Percentiles rank a stretch among this genome's conserved stretches.
These are phyloP conservation scores for Vespertilio murinus DNA, from an alignment of 2,797 vertebrate genomes.

Conservation along the genomic window DNA sequence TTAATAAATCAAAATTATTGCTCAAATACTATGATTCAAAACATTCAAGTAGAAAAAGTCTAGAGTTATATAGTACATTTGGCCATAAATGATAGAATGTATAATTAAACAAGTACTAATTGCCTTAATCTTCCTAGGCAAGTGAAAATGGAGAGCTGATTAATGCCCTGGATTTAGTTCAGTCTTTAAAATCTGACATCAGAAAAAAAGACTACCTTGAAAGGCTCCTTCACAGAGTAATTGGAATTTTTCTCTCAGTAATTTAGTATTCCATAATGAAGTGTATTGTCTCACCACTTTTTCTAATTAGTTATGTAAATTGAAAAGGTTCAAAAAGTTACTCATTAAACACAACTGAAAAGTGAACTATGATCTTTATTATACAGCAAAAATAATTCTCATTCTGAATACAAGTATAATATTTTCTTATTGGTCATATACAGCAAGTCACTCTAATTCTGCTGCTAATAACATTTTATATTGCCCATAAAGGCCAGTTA, in stretches of 20 bases:
- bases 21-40: slow-evolving; percentile 75
- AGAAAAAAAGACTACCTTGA: slow-evolving; percentile 78
- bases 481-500: slow-evolving; percentile 78
- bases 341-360: slow-evolving; percentile 61
- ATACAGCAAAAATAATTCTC: slow-evolving; percentile 74
- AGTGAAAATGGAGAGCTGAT: slow-evolving; percentile 83
- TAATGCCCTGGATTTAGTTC: slow-evolving; percentile 82
- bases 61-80: slow-evolving; percentile 71
- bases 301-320: slow-evolving; percentile 64
- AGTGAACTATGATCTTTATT: slow-evolving; percentile 76
- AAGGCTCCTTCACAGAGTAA: slow-evolving; percentile 81
- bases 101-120: slow-evolving; percentile 83
- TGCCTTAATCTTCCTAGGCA: slow-evolving; percentile 82
- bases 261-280: slow-evolving; percentile 72
- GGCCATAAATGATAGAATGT: slow-evolving; percentile 77
- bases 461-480: slow-evolving; percentile 79
- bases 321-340: slow-evolving; percentile 62
- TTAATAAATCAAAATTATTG: slow-evolving; percentile 68
- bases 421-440: slow-evolving; percentile 80
- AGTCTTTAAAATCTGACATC: slow-evolving; percentile 82
- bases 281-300: slow-evolving; percentile 56
- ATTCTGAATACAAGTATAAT: slow-evolving; percentile 57
- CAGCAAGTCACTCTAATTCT: slow-evolving; percentile 80
- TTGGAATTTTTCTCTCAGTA: slow-evolving; percentile 79
- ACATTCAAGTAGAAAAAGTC: slow-evolving; percentile 39